Conservation (phyloP, 2,888 invertebrate genomes). For the Harmothoe impar region DNA sequence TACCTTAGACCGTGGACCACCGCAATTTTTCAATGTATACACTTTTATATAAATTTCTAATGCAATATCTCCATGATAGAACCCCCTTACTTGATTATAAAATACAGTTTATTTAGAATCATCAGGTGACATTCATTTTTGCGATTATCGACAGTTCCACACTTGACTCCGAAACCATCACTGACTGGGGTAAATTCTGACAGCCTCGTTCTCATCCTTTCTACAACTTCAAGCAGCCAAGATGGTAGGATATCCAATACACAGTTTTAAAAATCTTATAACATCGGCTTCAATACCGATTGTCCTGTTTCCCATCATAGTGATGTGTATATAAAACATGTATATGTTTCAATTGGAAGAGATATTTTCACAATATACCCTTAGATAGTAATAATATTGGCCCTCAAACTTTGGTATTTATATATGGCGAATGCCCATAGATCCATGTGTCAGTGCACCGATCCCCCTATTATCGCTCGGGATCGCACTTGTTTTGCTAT, state of each 20-base stretch:
- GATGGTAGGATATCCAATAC: not conserved
- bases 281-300: not conserved
- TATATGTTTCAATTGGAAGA: not conserved
- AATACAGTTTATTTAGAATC: not conserved
- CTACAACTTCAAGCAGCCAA: not conserved
- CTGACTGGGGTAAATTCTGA: not conserved
- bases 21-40: not conserved
- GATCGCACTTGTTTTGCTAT: not conserved
- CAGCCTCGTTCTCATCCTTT: slow-evolving; percentile 55
- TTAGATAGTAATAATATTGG: not conserved
- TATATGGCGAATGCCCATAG: not conserved
- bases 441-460: slow-evolving; percentile 15
- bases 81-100: not conserved
- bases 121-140: not conserved
- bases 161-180: not conserved
- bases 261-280: not conserved
- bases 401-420: not conserved
- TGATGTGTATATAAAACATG: not conserved
- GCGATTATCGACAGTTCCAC: not conserved
- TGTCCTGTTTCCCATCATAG: not conserved
- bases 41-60: not conserved
- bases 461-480: slow-evolving; percentile 19
- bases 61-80: not conserved
- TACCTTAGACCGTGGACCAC: not conserved
- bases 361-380: not conserved